These are phyloP conservation scores for Synanthedon formicaeformis DNA, from an alignment of 2,888 invertebrate species.

Conservation along the genomic window DNA sequence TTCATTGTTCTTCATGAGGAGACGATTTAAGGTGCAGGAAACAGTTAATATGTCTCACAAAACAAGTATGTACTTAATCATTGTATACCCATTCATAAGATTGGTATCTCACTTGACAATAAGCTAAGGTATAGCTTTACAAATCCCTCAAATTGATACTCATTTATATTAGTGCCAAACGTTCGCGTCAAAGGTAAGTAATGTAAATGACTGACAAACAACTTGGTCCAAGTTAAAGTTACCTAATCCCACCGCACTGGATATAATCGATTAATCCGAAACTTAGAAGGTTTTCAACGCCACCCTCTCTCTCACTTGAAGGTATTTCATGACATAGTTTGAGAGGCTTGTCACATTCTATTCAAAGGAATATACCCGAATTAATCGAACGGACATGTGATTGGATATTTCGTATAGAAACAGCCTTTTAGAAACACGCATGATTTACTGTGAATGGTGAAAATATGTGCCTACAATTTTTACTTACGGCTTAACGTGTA, in stretches of 20 bases:
- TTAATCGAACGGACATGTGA: slow-evolving; percentile 20
- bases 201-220: slow-evolving; percentile 39
- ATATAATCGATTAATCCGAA: slow-evolving; percentile 47
- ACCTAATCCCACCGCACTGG: slow-evolving; percentile 38
- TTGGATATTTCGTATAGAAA: slow-evolving; percentile 14
- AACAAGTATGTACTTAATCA: no score
- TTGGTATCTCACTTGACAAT: no score
- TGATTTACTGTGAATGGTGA: background rate
- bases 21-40: no score
- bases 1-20: no score
- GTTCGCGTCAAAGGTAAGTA: slow-evolving; percentile 27
- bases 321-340: slow-evolving; percentile 30
- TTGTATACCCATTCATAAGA: no score
- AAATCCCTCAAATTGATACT: slow-evolving; percentile 9
- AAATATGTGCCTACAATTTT: no score
- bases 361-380: slow-evolving; percentile 20
- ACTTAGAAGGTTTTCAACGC: slow-evolving; percentile 36
- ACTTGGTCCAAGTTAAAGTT: slow-evolving; percentile 44
- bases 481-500: no score
- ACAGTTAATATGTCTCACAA: no score
- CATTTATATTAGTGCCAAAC: slow-evolving; percentile 19
- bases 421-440: background rate
- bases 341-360: slow-evolving; percentile 8
- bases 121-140: no score
- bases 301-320: slow-evolving; percentile 19